Base-by-base conservation (phyloP, 2,113 vertebrate genomes). In the Tetrao urogallus region DNA sequence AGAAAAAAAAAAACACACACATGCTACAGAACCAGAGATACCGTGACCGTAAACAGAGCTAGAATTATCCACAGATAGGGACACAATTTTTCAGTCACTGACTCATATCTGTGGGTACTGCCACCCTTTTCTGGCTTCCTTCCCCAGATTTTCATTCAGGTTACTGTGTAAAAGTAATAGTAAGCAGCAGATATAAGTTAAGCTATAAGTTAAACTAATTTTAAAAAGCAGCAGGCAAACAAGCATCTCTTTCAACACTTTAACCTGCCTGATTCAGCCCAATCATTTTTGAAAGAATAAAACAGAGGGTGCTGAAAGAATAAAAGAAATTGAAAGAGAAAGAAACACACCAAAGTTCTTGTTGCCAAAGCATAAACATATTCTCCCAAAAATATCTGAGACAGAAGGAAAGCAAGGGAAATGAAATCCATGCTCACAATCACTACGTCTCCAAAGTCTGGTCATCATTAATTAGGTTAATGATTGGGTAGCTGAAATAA, bases 1-100 rank as follows among this genome's bases (percentile, higher is more conserved):
- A 43, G 18, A 74, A 25, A 63, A 63, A 61, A 75, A 61, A 6
- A 0, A 17, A 17, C 15, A 5, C 40, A 15, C 13, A 20, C 1
- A 2, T 57, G 58, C 6, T 25, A 54, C 21, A 80, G 15, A 75
- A 60, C 7, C 24, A 56, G 64, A 83, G 7, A 75, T 75, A 88
- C 36, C 6, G 12, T 67, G 47, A 30, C 52, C 20, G 45, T 32
- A 67, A 22, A 61, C 27, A 13, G 43, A 56, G 22, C 5, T 28
- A 40, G 70, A 76, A 50, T 34, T 40, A 11, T 14, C 38, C 22
- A 69, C 58, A 91, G 24, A 34, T 24, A 85, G 52, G 32, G 32
- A 72, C 32, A 82, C 32, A 82, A 85, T 63, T 85, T 57, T 88
- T 85, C 54, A 88, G 67, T 57, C 40, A 63, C 1, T 85, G 40